A percentile compares a stretch with the other conserved stretches of the same genome.
Evolutionary conservation across 1,140 invertebrate genomes (phyloP).

Genomic region (Drosophila neocordata): DNA sequence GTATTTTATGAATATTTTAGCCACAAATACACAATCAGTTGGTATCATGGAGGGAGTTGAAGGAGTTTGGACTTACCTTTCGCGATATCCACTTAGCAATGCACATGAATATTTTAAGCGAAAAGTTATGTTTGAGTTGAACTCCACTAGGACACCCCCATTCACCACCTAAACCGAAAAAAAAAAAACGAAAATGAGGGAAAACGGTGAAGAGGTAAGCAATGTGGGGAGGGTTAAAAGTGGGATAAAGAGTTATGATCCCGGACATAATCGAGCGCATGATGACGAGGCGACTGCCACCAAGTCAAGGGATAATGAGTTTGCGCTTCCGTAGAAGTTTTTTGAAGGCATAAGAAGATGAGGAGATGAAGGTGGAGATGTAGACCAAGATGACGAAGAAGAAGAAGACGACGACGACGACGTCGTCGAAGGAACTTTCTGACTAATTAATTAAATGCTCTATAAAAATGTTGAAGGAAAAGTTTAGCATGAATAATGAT

Average conservation of each 20-base stretch:
- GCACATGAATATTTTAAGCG: slow-evolving; percentile 73
- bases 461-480: slow-evolving; percentile 66
- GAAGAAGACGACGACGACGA: slow-evolving; percentile 11
- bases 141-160: slow-evolving; percentile 10
- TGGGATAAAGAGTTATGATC: slow-evolving; percentile 21
- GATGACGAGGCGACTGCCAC: slow-evolving; percentile 48
- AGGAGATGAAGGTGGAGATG: background rate
- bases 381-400: slow-evolving; percentile 37
- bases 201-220: background rate
- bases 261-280: slow-evolving; percentile 64
- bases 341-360: slow-evolving; percentile 29
- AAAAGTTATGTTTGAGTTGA: slow-evolving; percentile 47
- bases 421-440: slow-evolving; percentile 63
- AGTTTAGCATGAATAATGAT: slow-evolving; percentile 35
- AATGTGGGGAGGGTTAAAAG: background rate
- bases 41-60: slow-evolving; percentile 22
- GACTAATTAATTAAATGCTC: slow-evolving; percentile 81
- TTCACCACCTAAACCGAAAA: too few relatives aligned
- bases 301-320: slow-evolving; percentile 72
- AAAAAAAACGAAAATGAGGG: too few relatives aligned
- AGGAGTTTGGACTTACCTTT: slow-evolving; percentile 46
- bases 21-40: slow-evolving; percentile 15
- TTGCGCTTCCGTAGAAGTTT: slow-evolving; percentile 50
- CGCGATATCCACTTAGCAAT: slow-evolving; percentile 49
- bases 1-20: slow-evolving; percentile 79